Conservation (phyloP, 2,797 vertebrate species). For the Eleutherodactylus coqui region DNA sequence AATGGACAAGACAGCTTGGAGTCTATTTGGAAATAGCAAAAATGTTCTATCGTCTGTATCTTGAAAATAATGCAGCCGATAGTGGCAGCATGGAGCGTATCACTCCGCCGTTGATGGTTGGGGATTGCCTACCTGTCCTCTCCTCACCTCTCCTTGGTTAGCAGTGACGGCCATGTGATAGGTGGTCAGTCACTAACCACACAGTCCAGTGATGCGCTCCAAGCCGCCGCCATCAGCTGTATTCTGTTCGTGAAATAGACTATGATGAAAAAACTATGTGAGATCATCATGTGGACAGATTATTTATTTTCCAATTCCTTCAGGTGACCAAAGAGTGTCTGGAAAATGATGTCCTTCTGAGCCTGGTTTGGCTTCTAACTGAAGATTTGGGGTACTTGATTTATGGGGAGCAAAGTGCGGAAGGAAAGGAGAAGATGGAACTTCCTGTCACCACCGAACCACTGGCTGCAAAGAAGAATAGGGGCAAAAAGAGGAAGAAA, state of each 20-base stretch:
- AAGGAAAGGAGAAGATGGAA: neutral
- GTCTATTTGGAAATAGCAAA: neutral
- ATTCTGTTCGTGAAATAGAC: no score
- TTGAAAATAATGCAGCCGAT: no score
- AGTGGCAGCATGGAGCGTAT: no score
- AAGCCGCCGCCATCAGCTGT: no score
- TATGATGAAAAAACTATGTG: no score
- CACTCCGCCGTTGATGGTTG: no score
- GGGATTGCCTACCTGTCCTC: no score
- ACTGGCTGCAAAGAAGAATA: neutral
- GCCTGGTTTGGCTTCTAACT: conserved; percentile 29
- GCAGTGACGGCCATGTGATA: no score
- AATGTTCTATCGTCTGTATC: no score
- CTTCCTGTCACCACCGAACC: neutral
- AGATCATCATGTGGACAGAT: neutral
- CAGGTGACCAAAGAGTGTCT: conserved; percentile 49
- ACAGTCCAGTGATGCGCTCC: no score
- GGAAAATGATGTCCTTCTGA: conserved; percentile 8
- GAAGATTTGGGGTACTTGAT: conserved; percentile 25
- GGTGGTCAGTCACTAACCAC: no score
- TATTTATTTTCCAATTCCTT: neutral
- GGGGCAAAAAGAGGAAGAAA: conserved; percentile 1
- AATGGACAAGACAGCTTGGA: neutral
- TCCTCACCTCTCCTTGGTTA: no score
- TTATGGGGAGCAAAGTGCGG: neutral